Evolutionary conservation across 2,797 vertebrate genomes (phyloP).

Genomic region (Gambusia yucatana): DNA sequence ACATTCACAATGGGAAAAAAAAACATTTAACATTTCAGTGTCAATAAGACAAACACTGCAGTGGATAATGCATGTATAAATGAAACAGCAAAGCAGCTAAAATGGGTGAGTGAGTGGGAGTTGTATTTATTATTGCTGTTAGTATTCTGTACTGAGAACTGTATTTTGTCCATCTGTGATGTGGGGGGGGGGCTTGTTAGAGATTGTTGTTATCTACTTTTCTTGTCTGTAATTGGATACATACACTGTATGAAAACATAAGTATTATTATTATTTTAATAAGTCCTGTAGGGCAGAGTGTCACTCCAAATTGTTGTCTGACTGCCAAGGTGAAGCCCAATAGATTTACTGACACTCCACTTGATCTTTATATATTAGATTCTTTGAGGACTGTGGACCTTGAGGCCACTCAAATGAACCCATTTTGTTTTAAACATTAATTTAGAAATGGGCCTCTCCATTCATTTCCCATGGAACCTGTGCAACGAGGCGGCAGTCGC

Average conservation of each 20-base stretch:
- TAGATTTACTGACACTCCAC: too few species aligned
- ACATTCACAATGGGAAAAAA: not conserved
- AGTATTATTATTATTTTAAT: too few species aligned
- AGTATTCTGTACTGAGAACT: conserved; percentile 25
- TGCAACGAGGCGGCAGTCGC: too few species aligned
- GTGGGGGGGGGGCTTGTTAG: not conserved
- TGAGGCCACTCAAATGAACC: too few species aligned
- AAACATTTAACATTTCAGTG: conserved; percentile 20
- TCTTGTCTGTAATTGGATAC: conserved; percentile 22
- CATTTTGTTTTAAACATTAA: too few species aligned
- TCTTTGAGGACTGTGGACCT: too few species aligned
- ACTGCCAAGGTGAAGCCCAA: too few species aligned
- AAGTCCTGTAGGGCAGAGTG: too few species aligned
- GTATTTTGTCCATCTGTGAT: conserved; percentile 35
- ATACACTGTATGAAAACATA: not conserved
- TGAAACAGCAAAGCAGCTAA: conserved; percentile 13
- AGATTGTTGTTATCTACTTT: conserved; percentile 23
- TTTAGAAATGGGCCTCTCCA: too few species aligned
- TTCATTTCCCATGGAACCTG: too few species aligned
- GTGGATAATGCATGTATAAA: conserved; percentile 21
- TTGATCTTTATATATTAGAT: too few species aligned
- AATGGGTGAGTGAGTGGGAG: conserved; percentile 23
- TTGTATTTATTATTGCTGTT: conserved; percentile 28
- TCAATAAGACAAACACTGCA: conserved; percentile 29
- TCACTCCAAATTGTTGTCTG: too few species aligned